These are phyloP conservation scores for Leptobrachium leishanense DNA, from an alignment of 2,113 vertebrate species.

Conservation along the genomic window DNA sequence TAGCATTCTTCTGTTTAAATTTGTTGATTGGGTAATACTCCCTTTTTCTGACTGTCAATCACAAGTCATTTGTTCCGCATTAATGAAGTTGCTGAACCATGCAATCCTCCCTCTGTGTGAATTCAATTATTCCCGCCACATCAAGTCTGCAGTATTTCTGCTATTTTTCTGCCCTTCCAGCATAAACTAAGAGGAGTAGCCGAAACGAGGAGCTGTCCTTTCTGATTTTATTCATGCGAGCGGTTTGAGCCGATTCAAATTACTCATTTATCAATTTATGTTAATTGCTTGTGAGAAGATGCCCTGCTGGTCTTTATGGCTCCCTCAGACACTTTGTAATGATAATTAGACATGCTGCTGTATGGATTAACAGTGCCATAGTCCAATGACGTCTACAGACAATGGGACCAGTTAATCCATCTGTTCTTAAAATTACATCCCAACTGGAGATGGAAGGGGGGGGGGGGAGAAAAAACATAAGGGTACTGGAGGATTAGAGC, in stretches of 20 bases:
- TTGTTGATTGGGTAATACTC: conserved; percentile 28
- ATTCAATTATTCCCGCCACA: conserved; percentile 53
- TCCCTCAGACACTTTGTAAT: conserved; percentile 84
- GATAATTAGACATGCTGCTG: conserved; percentile 86
- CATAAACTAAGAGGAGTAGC: conserved; percentile 61
- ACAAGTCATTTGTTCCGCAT: conserved; percentile 61
- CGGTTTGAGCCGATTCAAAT: conserved; percentile 74
- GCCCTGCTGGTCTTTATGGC: conserved; percentile 82
- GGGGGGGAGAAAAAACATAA: conserved; percentile 62
- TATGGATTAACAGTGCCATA: conserved; percentile 78
- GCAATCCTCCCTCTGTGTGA: conserved; percentile 59
- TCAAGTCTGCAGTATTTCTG: conserved; percentile 58
- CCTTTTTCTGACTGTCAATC: conserved; percentile 53
- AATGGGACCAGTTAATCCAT: conserved; percentile 86
- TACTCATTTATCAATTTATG: conserved; percentile 89
- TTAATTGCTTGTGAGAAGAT: conserved; percentile 90
- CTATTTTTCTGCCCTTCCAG: conserved; percentile 62
- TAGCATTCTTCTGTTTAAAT: neutral
- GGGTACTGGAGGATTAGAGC: conserved; percentile 70
- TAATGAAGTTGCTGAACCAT: conserved; percentile 63
- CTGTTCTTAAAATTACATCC: conserved; percentile 84
- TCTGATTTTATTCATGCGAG: conserved; percentile 77
- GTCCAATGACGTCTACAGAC: conserved; percentile 73
- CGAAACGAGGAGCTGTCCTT: conserved; percentile 65
- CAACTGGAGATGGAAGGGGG: conserved; percentile 76